Base-by-base conservation (phyloP, 1,140 invertebrate species). In the Zophobas atratus region DNA sequence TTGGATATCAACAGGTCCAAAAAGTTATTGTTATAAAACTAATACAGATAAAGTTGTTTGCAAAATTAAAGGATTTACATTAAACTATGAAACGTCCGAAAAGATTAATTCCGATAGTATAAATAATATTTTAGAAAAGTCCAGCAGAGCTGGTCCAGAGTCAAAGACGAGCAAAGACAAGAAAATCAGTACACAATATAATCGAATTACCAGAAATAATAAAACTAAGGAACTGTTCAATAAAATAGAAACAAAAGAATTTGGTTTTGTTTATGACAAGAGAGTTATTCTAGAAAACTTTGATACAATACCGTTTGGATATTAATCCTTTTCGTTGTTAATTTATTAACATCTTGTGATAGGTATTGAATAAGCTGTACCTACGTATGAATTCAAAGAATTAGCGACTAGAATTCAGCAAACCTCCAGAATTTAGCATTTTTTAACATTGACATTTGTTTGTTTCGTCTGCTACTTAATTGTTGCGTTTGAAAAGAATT, bases 171-270 rank as follows among this genome's bases (percentile, higher is more conserved):
- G 20, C 46, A 72, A 72, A 72, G 70, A 72, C 70, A 72, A 20
- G 33, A 72, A 72, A 72, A 72, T 72, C 32, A 72, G 70, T 72
- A 53, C 70, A 72, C 70, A 72, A 72, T 72, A 72, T 72, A 49
- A 72, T 72, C 70, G 70, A 72, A 72, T 72, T 57, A 72, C 70
- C 46, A 72, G 70, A 72, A 46, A 70, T 70, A 41, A 35, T 46
- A 70, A 70, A 70, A 70, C 67, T 70, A 48, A 70, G 46, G 67
- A 70, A 70, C 67, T 70, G 43, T 70, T 70, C 43, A 70, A 70
- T 70, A 70, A 70, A 70, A 70, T 70, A 41, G 67, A 43, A 70
- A 70, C 67, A 48, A 70, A 70, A 35, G 67, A 70, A 70, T 70
- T 70, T 70, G 39, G 67, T 70, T 70, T 70, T 60, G 57, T 60